These are phyloP conservation scores for Clostera curtula DNA, from an alignment of 2,888 invertebrate genomes.

Conservation along the genomic window DNA sequence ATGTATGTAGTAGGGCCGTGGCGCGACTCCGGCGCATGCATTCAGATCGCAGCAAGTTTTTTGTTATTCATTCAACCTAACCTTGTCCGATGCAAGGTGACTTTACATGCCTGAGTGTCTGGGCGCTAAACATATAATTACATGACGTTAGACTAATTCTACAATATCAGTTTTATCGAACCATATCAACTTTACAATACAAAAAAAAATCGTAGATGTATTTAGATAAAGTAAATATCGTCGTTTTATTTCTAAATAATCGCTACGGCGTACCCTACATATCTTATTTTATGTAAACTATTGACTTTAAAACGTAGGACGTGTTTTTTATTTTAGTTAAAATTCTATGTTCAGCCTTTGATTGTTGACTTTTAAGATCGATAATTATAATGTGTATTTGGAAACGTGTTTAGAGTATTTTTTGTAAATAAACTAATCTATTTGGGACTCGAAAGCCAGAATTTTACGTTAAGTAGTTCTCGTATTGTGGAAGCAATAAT, in stretches of 20 bases:
- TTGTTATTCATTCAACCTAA: constrained; percentile 67
- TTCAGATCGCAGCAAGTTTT: constrained; percentile 52
- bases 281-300: constrained; percentile 37
- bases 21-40: constrained; percentile 40
- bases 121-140: constrained; percentile 69
- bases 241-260: constrained; percentile 22
- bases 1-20: constrained; percentile 12
- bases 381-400: constrained; percentile 36
- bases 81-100: constrained; percentile 70
- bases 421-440: constrained; percentile 26
- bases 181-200: constrained; percentile 66
- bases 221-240: constrained; percentile 32
- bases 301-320: constrained; percentile 31
- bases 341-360: constrained; percentile 37
- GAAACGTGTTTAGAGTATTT: constrained; percentile 34
- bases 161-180: constrained; percentile 56
- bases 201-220: constrained; percentile 37
- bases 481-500: constrained; percentile 22
- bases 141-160: constrained; percentile 57
- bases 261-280: constrained; percentile 20
- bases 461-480: constrained; percentile 34
- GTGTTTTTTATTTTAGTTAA: constrained; percentile 42
- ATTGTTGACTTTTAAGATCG: constrained; percentile 48
- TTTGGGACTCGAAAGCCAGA: constrained; percentile 50
- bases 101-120: constrained; percentile 68